Percentiles rank a stretch among this genome's conserved stretches.
Conservation (phyloP, 2,888 invertebrate species). For the Idaea dimidiata region DNA sequence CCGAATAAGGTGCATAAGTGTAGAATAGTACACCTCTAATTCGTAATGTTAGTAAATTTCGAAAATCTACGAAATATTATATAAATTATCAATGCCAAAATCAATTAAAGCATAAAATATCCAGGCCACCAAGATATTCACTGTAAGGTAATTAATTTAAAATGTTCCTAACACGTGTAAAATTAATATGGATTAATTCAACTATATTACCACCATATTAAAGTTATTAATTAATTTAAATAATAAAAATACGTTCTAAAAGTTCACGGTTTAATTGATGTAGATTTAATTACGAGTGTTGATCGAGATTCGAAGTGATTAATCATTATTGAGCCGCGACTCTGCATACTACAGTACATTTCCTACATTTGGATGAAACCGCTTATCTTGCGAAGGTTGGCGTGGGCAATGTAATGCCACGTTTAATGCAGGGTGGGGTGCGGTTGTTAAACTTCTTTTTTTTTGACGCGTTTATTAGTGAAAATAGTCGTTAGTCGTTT, state of each 20-base stretch:
- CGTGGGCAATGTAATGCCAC: conserved; percentile 29
- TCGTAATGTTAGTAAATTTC: too few species aligned
- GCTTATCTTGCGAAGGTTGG: conserved; percentile 25
- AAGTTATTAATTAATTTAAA: not conserved
- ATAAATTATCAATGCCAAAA: not conserved
- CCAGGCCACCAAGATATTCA: not conserved
- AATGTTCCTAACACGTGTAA: not conserved
- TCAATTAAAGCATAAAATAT: not conserved
- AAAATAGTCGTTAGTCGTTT: too few species aligned
- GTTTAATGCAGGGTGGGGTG: conserved; percentile 10
- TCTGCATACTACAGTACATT: conserved; percentile 24
- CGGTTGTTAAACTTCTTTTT: conserved; percentile 9
- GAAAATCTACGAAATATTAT: not conserved
- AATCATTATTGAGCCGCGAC: conserved; percentile 3
- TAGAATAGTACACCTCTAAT: too few species aligned
- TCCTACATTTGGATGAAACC: conserved; percentile 27
- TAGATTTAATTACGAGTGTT: conserved; percentile 1
- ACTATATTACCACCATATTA: not conserved
- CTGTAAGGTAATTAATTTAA: not conserved
- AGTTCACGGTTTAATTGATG: conserved; percentile 1
- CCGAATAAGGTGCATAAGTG: too few species aligned
- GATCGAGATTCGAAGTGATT: conserved; percentile 8
- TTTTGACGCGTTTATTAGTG: too few species aligned
- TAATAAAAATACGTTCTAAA: not conserved
- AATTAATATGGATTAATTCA: not conserved